A percentile compares a stretch with the other conserved stretches of the same genome.
These are phyloP conservation scores for Cepaea nemoralis DNA, from an alignment of 1,140 invertebrate genomes.

Conservation along the genomic window DNA sequence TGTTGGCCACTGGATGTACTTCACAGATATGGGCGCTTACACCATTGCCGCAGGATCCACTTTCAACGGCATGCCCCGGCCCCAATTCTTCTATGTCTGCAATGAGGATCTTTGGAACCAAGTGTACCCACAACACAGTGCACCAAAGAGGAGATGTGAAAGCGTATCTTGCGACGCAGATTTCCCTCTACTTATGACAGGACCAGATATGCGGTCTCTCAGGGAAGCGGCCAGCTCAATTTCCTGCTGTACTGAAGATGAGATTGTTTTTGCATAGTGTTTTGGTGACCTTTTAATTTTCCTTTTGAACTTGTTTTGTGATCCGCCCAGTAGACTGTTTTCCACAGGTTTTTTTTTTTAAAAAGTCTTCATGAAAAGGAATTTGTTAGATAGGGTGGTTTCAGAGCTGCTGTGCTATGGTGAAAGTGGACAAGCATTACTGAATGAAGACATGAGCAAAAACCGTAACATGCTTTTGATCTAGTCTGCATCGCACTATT, in stretches of 20 bases:
- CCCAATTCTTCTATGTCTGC: slow-evolving; percentile 77
- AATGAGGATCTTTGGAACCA: slow-evolving; percentile 47
- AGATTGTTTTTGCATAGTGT: slow-evolving; percentile 24
- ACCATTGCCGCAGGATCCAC: slow-evolving; percentile 88
- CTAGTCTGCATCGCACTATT: no score
- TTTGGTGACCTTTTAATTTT: no score
- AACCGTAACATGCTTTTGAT: no score
- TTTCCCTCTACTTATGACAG: slow-evolving; percentile 8
- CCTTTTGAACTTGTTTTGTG: no score
- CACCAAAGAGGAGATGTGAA: slow-evolving; percentile 26
- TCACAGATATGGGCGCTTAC: slow-evolving; percentile 94
- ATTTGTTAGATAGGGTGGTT: no score
- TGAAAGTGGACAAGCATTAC: no score
- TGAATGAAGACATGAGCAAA: no score
- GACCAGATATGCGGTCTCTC: slow-evolving; percentile 11
- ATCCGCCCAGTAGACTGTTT: no score
- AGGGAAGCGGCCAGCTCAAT: slow-evolving; percentile 21
- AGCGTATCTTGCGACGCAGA: slow-evolving; percentile 8
- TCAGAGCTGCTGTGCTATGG: no score
- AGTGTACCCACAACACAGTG: slow-evolving; percentile 6
- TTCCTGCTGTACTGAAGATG: slow-evolving; percentile 20
- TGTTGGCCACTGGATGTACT: slow-evolving; percentile 87
- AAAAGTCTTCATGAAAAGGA: no score
- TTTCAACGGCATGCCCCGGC: slow-evolving; percentile 88
- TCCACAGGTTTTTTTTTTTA: no score